phyloP scores from a whole-genome alignment of 2,113 vertebrate species.

The Orycteropus afer region DNA sequence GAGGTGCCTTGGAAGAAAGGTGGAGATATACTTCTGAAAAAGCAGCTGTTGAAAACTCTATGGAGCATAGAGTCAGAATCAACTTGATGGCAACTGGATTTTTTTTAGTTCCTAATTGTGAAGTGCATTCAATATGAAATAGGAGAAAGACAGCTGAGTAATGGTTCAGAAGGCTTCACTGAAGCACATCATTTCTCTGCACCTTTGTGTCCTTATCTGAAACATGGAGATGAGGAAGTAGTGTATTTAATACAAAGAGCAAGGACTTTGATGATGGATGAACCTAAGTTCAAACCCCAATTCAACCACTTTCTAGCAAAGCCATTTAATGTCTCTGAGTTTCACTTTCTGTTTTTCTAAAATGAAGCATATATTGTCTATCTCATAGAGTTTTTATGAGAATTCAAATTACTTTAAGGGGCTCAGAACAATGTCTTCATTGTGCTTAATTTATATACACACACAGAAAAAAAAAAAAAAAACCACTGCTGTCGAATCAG shows the following conservation, averaged over 20 bases:
- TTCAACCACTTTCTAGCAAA: background rate
- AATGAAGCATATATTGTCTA: background rate
- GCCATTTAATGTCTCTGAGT: no score
- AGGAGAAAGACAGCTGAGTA: background rate
- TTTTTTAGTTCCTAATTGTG: background rate
- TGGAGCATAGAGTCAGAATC: no score
- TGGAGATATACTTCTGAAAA: no score
- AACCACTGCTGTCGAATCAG: no score
- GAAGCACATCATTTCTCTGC: background rate
- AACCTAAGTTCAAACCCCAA: background rate
- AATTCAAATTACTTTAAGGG: background rate
- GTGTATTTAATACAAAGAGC: background rate
- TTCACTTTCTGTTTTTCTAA: slow-evolving; percentile 42
- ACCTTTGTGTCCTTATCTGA: background rate
- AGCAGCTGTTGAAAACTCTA: no score
- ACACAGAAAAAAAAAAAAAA: background rate
- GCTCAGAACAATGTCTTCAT: background rate
- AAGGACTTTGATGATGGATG: background rate
- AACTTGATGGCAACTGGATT: no score
- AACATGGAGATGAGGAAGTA: background rate
- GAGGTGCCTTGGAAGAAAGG: no score
- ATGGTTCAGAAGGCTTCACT: background rate
- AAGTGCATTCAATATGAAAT: background rate
- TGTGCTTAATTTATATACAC: background rate
- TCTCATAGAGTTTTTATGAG: slow-evolving; percentile 10